phyloP scores from a whole-genome alignment of 92 coral and sea anemone genomes.

The Galaxea fascicularis region DNA sequence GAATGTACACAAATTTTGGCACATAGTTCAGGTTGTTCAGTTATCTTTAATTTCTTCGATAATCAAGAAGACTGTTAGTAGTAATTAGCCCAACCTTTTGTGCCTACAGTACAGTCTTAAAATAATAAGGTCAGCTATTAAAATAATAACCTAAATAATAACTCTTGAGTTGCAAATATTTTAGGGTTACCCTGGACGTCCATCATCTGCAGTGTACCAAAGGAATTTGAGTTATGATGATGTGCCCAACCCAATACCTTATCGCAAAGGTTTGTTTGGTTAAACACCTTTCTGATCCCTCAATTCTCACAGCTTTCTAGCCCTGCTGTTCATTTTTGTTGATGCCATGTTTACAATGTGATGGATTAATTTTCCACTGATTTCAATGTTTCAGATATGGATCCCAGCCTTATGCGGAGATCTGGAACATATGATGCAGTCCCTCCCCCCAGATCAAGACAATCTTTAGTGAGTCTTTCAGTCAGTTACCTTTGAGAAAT shows the following conservation, averaged over 20 bases:
- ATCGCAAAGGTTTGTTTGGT: slow-evolving; percentile 25
- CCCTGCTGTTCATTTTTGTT: too few species aligned
- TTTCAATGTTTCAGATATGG: not conserved
- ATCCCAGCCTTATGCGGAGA: slow-evolving; percentile 35
- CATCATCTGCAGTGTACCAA: slow-evolving; percentile 34
- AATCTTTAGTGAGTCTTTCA: slow-evolving; percentile 20
- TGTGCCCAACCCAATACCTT: slow-evolving; percentile 39
- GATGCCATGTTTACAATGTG: too few species aligned
- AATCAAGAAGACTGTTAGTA: too few species aligned
- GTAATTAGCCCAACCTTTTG: too few species aligned
- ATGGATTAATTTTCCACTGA: not conserved
- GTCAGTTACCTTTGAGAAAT: too few species aligned
- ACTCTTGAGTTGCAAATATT: not conserved
- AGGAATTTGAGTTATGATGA: slow-evolving; percentile 42
- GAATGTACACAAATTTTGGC: too few species aligned
- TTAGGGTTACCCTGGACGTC: slow-evolving; percentile 23
- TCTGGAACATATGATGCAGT: slow-evolving; percentile 85
- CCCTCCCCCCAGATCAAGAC: slow-evolving; percentile 57
- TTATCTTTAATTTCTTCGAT: too few species aligned
- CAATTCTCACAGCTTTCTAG: too few species aligned
- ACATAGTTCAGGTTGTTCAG: too few species aligned
- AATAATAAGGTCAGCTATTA: too few species aligned
- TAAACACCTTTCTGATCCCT: not conserved
- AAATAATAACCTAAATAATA: too few species aligned
- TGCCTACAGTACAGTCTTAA: too few species aligned